These are phyloP conservation scores for Eustalomyia histrio DNA, from an alignment of 2,888 invertebrate genomes.

Conservation along the genomic window DNA sequence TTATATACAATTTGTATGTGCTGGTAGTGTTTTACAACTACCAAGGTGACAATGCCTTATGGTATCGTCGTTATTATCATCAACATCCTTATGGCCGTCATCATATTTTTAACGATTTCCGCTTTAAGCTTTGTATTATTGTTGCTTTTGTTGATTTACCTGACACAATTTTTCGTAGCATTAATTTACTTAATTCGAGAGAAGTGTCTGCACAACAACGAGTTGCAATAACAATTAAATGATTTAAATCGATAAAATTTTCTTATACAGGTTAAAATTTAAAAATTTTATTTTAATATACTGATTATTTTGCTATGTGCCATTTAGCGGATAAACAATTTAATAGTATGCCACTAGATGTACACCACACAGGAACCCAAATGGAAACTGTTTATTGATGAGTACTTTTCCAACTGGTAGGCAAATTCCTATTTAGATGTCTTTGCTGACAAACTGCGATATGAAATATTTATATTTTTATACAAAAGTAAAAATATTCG, in stretches of 20 bases:
- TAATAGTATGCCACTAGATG: too few relatives aligned
- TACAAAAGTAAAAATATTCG: too few relatives aligned
- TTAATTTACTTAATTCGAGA: not conserved
- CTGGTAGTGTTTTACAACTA: constrained; percentile 6
- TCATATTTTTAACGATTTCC: constrained; percentile 48
- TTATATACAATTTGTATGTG: not conserved
- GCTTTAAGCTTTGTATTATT: constrained; percentile 28
- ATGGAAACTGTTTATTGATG: too few relatives aligned
- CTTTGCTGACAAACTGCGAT: too few relatives aligned
- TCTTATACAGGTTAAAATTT: too few relatives aligned
- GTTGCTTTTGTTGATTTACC: not conserved
- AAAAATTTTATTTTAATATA: too few relatives aligned
- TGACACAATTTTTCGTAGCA: not conserved
- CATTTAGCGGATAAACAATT: too few relatives aligned
- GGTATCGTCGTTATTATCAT: constrained; percentile 33
- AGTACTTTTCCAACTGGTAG: too few relatives aligned
- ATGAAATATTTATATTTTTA: too few relatives aligned
- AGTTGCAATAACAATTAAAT: constrained; percentile 8
- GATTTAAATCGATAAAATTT: constrained; percentile 4
- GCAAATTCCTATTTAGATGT: too few relatives aligned
- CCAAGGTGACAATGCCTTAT: constrained; percentile 50
- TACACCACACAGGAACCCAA: too few relatives aligned
- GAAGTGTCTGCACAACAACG: not conserved
- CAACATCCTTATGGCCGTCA: constrained; percentile 28
- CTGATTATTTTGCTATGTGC: too few relatives aligned